Percentiles rank a stretch among this genome's conserved stretches.
Conservation (phyloP, 35 echinoderm and acorn worm species). For the Eucidaris tribuloides region DNA sequence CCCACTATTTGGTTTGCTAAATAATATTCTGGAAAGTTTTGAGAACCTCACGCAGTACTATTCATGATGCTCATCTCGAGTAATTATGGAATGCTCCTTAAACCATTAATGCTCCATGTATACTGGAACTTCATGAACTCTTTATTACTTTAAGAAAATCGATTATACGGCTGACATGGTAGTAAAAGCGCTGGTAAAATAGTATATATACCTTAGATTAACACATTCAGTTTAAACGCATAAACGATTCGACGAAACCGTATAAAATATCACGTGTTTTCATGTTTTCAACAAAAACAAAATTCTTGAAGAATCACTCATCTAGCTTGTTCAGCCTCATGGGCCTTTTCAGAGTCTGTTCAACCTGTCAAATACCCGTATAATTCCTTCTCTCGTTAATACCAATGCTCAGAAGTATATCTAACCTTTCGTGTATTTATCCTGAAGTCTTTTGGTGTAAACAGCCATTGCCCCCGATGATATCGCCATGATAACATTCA, state of each 20-base stretch:
- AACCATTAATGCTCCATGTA: too few species aligned
- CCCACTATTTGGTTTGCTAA: too few species aligned
- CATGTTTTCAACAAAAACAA: not conserved
- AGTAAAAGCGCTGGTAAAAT: too few species aligned
- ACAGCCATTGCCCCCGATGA: not conserved
- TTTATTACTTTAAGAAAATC: too few species aligned
- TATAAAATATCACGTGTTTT: not conserved
- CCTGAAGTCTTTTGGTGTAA: not conserved
- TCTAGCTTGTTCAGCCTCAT: not conserved
- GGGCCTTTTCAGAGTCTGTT: not conserved
- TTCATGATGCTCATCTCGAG: too few species aligned
- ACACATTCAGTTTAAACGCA: too few species aligned
- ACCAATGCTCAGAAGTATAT: not conserved
- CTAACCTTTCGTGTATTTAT: slow-evolving; percentile 37
- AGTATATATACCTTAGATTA: too few species aligned
- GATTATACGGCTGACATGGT: too few species aligned
- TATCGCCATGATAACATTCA: slow-evolving; percentile 6
- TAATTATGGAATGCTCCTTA: too few species aligned
- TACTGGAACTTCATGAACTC: too few species aligned
- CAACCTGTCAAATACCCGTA: not conserved
- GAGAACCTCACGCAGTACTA: too few species aligned
- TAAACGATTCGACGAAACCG: not conserved
- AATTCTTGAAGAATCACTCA: not conserved
- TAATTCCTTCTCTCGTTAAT: not conserved
- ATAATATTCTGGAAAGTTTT: too few species aligned